Evolutionary conservation across 2,113 vertebrate genomes (phyloP), one percentile per base, ranked within the genome.

Genomic region (Pao palembangensis): DNA sequence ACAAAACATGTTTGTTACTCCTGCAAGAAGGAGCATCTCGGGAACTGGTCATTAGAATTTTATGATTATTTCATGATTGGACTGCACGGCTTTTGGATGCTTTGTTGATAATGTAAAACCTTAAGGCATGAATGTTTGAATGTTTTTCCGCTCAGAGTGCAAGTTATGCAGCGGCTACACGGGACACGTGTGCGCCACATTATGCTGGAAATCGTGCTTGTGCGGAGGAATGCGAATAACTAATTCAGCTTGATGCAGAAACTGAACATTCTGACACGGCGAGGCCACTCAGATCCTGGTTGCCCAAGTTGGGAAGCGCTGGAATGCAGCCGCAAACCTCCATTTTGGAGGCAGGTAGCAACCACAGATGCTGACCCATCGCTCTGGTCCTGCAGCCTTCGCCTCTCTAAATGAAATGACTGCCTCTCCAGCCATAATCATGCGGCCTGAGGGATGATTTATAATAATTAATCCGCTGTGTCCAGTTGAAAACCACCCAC

Each of bases 391-490:
- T 21, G 18, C 58, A 63, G 23, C 49, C 54, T 43, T 41, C 21
- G 51, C 31, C 21, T 55, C 38, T 68, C 23, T 42, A 44, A 68
- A 64, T 54, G 11, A 34, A 46, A 71, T 51, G 51, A 64, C 61
- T 31, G 46, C 18, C 4, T 17, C 46, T 17, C n/a, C 1, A 70
- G 66, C 62, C 67, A 61, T 85, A 73, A 85, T 83, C 74, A 82
- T 73, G 72, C 67, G 78, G 58, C 61, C 78, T 53, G 61, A 53
- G 79, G 82, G 60, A 85, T 87, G 80, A 88, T 89, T 89, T 87
- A 88, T 84, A 51, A 75, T 87, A 87, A 90, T 89, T 88, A 90
- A 92, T 91, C 88, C 71, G 38, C 63, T 69, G 65, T 68, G 67
- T 87, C 80, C 86, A 67, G 81, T 78, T 18, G 46, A 17, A 11